A percentile compares a stretch with the other conserved stretches of the same genome.
phyloP scores from a whole-genome alignment of 2,888 invertebrate species.

The Lithosia quadra region DNA sequence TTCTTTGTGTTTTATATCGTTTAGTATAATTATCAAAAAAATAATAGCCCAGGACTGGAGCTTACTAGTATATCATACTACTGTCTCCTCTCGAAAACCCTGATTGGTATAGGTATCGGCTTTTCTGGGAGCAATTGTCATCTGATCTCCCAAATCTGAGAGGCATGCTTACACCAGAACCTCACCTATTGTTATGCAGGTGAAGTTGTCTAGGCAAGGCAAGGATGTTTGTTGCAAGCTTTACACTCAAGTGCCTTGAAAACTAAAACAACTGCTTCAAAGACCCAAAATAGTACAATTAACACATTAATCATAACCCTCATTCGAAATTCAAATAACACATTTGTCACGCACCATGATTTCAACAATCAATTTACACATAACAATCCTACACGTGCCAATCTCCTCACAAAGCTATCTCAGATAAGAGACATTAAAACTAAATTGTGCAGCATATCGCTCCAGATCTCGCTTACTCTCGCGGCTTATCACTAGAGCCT shows the following conservation, averaged over 20 bases:
- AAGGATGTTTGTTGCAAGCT: background rate
- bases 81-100: background rate
- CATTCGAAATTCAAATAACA: slow-evolving; percentile 14
- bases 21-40: too few relatives aligned
- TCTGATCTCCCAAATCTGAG: too few relatives aligned
- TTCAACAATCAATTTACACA: slow-evolving; percentile 18
- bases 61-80: too few relatives aligned
- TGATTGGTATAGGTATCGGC: too few relatives aligned
- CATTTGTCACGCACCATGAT: slow-evolving; percentile 12
- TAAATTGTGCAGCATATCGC: slow-evolving; percentile 23
- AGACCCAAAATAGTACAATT: background rate
- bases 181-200: too few relatives aligned
- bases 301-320: slow-evolving; percentile 8
- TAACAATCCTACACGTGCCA: slow-evolving; percentile 26
- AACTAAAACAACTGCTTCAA: background rate
- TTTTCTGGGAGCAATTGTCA: too few relatives aligned
- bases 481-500: slow-evolving; percentile 14
- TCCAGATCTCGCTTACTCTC: slow-evolving; percentile 24
- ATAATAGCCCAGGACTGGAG: too few relatives aligned
- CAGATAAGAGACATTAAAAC: slow-evolving; percentile 24
- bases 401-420: slow-evolving; percentile 24
- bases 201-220: too few relatives aligned
- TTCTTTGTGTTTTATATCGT: too few relatives aligned
- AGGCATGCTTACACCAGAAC: too few relatives aligned
- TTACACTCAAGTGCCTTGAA: too few relatives aligned